These are phyloP conservation scores for Chloromyia formosa DNA, from an alignment of 2,888 invertebrate genomes.

Conservation along the genomic window DNA sequence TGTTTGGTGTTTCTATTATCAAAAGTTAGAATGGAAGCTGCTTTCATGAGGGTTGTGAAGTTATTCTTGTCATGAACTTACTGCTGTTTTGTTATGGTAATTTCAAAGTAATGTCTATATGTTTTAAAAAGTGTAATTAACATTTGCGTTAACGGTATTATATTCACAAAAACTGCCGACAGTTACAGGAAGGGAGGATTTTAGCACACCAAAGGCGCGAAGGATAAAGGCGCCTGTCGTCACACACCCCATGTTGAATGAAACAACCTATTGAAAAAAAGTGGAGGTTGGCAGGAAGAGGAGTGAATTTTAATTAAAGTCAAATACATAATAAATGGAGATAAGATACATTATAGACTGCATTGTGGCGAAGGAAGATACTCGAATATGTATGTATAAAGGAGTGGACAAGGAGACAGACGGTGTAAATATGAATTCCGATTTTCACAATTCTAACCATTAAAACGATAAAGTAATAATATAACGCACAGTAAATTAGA, in stretches of 20 bases:
- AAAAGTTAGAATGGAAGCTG: neutral
- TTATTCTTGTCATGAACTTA: neutral
- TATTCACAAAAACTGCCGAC: conserved; percentile 35
- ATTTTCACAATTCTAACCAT: too few species aligned
- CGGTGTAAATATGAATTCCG: too few species aligned
- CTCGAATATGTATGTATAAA: too few species aligned
- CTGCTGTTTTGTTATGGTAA: conserved; percentile 37
- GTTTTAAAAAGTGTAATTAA: conserved; percentile 51
- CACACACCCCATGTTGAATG: neutral
- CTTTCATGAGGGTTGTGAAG: neutral
- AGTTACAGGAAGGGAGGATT: neutral
- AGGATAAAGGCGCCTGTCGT: too few species aligned
- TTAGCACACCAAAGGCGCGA: neutral
- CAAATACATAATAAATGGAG: neutral
- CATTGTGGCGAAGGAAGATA: too few species aligned
- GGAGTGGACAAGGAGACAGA: too few species aligned
- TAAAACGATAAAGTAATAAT: too few species aligned
- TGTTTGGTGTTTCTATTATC: too few species aligned
- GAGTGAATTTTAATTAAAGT: conserved; percentile 33
- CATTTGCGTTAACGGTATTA: conserved; percentile 49
- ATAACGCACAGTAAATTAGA: too few species aligned
- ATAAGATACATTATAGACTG: neutral
- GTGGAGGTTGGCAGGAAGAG: neutral
- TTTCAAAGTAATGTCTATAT: conserved; percentile 45
- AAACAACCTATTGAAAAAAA: too few species aligned